Percentiles rank a stretch among this genome's conserved stretches.
Conservation (phyloP, 2,888 invertebrate species). For the Luperina testacea region DNA sequence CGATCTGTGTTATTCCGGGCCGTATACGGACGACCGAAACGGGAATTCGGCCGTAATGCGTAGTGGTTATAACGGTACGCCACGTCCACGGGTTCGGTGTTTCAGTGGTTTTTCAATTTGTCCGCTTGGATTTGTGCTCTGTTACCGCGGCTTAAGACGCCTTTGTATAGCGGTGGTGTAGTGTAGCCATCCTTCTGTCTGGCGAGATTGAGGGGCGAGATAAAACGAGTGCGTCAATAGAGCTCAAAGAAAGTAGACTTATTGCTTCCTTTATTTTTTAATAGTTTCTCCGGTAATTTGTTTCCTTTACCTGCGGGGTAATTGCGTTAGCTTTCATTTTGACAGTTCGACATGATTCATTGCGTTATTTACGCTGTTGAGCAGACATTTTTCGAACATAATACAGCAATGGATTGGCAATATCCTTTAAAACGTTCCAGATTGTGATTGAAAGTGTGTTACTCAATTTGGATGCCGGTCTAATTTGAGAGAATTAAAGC, state of each 20-base stretch:
- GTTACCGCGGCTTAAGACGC: slow-evolving; percentile 60
- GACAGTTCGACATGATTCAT: not conserved
- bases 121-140: slow-evolving; percentile 67
- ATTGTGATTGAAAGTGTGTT: not conserved
- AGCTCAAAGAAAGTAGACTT: slow-evolving; percentile 15
- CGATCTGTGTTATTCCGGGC: slow-evolving; percentile 76
- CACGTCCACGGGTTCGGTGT: slow-evolving; percentile 56
- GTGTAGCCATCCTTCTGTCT: slow-evolving; percentile 38
- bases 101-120: slow-evolving; percentile 75
- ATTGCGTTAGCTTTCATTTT: not conserved
- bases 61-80: slow-evolving; percentile 67
- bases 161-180: slow-evolving; percentile 44
- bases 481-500: not conserved
- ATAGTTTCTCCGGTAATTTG: not conserved
- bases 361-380: not conserved
- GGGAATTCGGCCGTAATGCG: slow-evolving; percentile 68
- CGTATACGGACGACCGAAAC: slow-evolving; percentile 63
- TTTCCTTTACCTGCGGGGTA: not conserved
- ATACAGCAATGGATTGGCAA: not conserved
- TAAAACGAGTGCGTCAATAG: slow-evolving; percentile 27
- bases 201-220: slow-evolving; percentile 35
- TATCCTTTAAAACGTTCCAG: not conserved
- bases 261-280: slow-evolving; percentile 13
- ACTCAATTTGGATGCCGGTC: not conserved
- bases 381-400: not conserved